These are phyloP conservation scores for Eurytoma adleriae DNA, from an alignment of 2,888 invertebrate species.

Conservation along the genomic window DNA sequence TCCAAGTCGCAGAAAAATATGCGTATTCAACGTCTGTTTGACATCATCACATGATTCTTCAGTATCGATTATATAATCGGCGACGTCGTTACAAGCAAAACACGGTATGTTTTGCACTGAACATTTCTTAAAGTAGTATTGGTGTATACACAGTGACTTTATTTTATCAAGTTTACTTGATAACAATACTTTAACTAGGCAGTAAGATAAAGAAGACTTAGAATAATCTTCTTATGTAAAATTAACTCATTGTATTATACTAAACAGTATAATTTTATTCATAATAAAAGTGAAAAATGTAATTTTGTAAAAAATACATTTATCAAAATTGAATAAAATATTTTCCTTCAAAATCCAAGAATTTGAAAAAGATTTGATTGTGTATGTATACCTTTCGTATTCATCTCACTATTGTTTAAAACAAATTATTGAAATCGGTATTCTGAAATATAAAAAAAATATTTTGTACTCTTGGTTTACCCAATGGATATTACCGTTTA, in stretches of 20 bases:
- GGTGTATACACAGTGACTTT: constrained; percentile 17
- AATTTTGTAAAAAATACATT: too few relatives aligned
- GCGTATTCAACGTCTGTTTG: constrained; percentile 21
- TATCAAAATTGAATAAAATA: constrained; percentile 16
- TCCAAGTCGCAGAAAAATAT: constrained; percentile 18
- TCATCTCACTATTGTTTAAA: constrained; percentile 17
- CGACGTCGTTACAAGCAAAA: constrained; percentile 12
- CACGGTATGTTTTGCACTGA: not conserved
- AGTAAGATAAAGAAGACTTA: too few relatives aligned
- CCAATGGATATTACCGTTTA: constrained; percentile 29
- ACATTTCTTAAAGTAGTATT: not conserved
- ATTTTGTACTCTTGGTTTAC: constrained; percentile 52
- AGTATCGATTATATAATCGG: constrained; percentile 10
- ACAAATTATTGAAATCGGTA: constrained; percentile 11
- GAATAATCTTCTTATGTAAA: too few relatives aligned
- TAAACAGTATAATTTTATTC: too few relatives aligned
- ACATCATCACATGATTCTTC: constrained; percentile 4
- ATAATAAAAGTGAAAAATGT: too few relatives aligned
- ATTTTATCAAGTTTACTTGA: constrained; percentile 24
- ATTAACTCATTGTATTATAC: too few relatives aligned
- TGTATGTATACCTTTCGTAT: constrained; percentile 25
- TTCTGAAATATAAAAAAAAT: not conserved
- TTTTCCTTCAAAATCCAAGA: constrained; percentile 13
- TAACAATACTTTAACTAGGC: not conserved
- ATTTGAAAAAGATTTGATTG: not conserved